phyloP scores from a whole-genome alignment of 2,113 vertebrate species.

The Axis porcinus region DNA sequence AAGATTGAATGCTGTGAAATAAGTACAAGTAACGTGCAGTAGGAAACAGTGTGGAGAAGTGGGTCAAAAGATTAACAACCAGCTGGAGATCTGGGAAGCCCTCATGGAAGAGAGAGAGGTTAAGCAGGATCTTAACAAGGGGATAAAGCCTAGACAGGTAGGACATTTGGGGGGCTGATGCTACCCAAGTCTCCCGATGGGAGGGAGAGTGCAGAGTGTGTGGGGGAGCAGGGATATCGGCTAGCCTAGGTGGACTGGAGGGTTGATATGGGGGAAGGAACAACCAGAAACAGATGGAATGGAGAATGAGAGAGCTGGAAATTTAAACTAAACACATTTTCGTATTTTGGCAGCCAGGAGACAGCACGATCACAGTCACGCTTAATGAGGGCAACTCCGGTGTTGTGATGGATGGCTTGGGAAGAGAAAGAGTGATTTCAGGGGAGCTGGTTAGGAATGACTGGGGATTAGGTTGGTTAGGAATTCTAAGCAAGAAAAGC shows the following conservation, averaged over 20 bases:
- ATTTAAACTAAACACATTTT: background rate
- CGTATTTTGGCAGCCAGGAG: background rate
- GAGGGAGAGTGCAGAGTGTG: background rate
- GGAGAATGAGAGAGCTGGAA: background rate
- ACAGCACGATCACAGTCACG: background rate
- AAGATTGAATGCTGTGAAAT: conserved; percentile 23
- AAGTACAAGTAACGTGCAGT: background rate
- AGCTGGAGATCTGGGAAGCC: background rate
- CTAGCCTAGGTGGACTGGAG: background rate
- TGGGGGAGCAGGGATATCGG: background rate
- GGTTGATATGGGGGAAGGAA: background rate
- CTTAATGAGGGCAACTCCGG: background rate
- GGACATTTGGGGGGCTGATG: background rate
- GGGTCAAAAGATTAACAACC: background rate
- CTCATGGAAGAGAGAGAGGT: background rate
- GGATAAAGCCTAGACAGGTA: background rate
- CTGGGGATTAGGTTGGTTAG: background rate
- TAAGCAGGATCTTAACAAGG: background rate
- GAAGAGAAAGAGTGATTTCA: background rate
- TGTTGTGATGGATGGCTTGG: background rate
- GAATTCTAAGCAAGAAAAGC: background rate
- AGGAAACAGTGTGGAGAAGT: background rate
- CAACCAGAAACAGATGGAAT: background rate
- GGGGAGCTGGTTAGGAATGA: background rate
- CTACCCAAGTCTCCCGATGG: background rate